A percentile compares a stretch with the other conserved stretches of the same genome.
Evolutionary conservation across 2,888 invertebrate genomes (phyloP).

Genomic region (Pseudococcus jackbeardsleyi): DNA sequence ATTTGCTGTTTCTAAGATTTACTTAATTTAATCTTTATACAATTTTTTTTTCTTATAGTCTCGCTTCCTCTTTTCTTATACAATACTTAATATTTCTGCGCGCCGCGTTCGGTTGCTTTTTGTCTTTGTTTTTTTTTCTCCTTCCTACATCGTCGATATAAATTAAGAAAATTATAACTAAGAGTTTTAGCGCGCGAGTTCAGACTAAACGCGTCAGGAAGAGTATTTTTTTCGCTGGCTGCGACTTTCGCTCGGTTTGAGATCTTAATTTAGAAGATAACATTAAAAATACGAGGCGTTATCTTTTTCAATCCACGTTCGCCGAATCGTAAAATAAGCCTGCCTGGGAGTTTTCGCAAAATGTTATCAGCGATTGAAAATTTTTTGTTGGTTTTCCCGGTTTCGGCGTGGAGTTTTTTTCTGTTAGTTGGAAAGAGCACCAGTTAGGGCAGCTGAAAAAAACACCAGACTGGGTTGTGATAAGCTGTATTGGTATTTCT

Average conservation of each 20-base stretch:
- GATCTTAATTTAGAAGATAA: conserved; percentile 47
- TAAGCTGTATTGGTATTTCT: conserved; percentile 6
- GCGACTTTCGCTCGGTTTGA: conserved; percentile 1
- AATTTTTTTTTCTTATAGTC: background rate
- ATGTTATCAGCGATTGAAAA: conserved; percentile 17
- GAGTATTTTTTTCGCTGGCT: background rate
- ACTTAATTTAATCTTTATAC: conserved; percentile 51
- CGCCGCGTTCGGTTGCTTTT: background rate
- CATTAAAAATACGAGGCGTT: conserved; percentile 27
- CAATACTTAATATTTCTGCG: background rate
- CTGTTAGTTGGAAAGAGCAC: background rate
- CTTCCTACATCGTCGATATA: conserved; percentile 39
- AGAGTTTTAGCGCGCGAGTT: conserved; percentile 8
- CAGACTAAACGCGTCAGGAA: background rate
- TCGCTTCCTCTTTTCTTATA: conserved; percentile 17
- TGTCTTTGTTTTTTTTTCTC: background rate
- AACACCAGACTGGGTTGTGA: background rate
- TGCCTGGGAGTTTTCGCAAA: background rate
- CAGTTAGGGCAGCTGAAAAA: background rate
- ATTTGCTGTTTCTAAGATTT: conserved; percentile 46
- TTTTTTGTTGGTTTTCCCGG: background rate
- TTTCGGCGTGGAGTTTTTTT: background rate
- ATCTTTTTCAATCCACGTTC: conserved; percentile 33
- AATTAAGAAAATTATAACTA: conserved; percentile 50
- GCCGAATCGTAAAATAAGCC: conserved; percentile 16